Percentiles rank a stretch among this genome's conserved stretches.
These are phyloP conservation scores for Petrosia ficiformis DNA, from an alignment of 37 sponge, comb jelly and placozoan species.

Conservation along the genomic window DNA sequence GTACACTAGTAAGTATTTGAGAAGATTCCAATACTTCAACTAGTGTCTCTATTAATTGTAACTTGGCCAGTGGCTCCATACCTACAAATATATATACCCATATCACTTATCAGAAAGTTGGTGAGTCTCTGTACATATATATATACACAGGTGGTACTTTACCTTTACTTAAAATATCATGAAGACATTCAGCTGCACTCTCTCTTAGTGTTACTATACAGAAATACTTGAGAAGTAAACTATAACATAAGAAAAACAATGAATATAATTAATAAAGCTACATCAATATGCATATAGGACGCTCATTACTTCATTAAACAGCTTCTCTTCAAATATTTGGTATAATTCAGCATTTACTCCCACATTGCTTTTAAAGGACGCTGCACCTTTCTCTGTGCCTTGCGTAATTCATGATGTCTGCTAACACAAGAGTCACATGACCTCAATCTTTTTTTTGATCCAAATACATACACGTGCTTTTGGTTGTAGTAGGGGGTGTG, in stretches of 20 bases:
- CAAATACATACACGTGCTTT: too few species aligned
- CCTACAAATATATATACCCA: constrained; percentile 36
- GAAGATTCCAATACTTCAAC: constrained; percentile 49
- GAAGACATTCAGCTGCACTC: constrained; percentile 67
- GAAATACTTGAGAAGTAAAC: constrained; percentile 74
- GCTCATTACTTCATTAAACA: too few species aligned
- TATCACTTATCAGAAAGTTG: constrained; percentile 17
- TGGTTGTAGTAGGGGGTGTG: too few species aligned
- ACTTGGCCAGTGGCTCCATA: constrained; percentile 83
- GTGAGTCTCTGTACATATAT: constrained; percentile 78
- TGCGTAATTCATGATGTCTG: too few species aligned
- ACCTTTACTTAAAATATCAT: constrained; percentile 85
- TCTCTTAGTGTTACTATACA: constrained; percentile 54
- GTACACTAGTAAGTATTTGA: constrained; percentile 58
- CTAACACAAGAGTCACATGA: too few species aligned
- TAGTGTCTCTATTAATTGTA: constrained; percentile 68
- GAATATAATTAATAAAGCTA: not conserved
- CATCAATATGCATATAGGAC: too few species aligned
- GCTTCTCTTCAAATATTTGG: too few species aligned
- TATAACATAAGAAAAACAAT: constrained; percentile 5
- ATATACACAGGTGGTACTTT: not conserved
- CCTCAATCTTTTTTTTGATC: too few species aligned
- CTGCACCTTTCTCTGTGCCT: too few species aligned
- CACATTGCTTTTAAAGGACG: too few species aligned
- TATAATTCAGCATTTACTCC: too few species aligned